Base-by-base conservation (phyloP, 2,888 invertebrate genomes). In the Rhopalosiphum nymphaeae region DNA sequence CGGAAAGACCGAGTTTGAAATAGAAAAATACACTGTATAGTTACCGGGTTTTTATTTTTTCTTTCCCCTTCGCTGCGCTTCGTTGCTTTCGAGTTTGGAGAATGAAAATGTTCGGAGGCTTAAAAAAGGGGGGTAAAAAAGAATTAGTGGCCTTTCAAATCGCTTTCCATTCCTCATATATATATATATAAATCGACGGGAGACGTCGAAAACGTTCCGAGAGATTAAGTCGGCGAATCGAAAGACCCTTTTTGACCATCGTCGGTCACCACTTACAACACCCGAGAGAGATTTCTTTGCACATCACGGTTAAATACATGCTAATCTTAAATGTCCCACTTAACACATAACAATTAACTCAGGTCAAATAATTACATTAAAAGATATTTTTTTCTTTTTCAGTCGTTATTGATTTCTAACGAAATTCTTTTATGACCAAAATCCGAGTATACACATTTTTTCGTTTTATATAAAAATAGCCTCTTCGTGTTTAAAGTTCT, bases 91-190 rank as follows among this genome's bases (percentile, higher is more conserved):
- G 9, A 53, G 84, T 84, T 42, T 57, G 42, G 42, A 85, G 29
- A 91, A 85, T 85, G 57, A 85, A 91, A 91, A 91, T 56, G 84
- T 42, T 57, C 21, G n/a, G n/a, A 10, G 56, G 29, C 7, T 57
- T 85, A 91, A 57, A 57, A 57, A 85, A 46, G 10, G 16, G 57
- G 46, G 9, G 26, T 16, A 42, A 87, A n/a, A 53, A 87, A 57
- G 86, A 92, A 87, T 87, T 61, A 92, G 87, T 61, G 49, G 61
- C 86, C 49, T 91, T 91, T 91, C 57, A 91, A 91, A 92, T 92
- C 61, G 46, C n/a, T 87, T 56, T 86, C 42, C n/a, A 36, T 91
- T 56, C 10, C 42, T 29, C 42, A 2, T 46, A 56, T 56, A 89
- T 42, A 42, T 85, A 46, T 46, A 46, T 46, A 49, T 53, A 53